Evolutionary conservation across 2,797 vertebrate genomes (phyloP).

Genomic region (Garrulus glandarius): DNA sequence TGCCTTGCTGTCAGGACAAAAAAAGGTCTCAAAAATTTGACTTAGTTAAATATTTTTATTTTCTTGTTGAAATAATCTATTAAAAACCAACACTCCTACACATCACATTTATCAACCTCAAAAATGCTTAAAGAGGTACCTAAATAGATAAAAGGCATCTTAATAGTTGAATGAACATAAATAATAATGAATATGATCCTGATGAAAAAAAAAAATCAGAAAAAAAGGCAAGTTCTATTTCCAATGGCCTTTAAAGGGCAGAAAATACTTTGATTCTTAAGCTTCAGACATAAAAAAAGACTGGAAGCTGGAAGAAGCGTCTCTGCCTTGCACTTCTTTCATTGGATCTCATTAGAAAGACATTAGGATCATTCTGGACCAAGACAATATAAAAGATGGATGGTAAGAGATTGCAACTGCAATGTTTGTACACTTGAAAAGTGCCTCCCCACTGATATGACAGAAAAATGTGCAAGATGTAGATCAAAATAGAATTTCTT

Average conservation of each 20-base stretch:
- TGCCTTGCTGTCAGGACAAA: neutral
- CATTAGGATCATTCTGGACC: neutral
- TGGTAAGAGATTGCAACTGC: neutral
- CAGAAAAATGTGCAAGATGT: neutral
- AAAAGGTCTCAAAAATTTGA: neutral
- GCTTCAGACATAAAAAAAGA: neutral
- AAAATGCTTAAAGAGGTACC: neutral
- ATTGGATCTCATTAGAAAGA: neutral
- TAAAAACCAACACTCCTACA: neutral
- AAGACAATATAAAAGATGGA: neutral
- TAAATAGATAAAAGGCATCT: neutral
- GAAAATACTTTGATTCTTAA: neutral
- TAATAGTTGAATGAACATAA: neutral
- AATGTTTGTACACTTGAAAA: neutral
- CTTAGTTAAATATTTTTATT: neutral
- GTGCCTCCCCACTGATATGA: neutral
- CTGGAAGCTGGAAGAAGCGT: neutral
- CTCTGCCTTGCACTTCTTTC: neutral
- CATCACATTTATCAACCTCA: neutral
- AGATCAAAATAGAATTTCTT: neutral
- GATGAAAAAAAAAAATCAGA: neutral
- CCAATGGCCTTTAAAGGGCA: neutral
- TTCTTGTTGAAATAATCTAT: neutral
- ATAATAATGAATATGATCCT: neutral
- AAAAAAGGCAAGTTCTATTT: neutral